Conservation (phyloP, 2,113 vertebrate genomes). For the Potamarius usumacintae region DNA sequence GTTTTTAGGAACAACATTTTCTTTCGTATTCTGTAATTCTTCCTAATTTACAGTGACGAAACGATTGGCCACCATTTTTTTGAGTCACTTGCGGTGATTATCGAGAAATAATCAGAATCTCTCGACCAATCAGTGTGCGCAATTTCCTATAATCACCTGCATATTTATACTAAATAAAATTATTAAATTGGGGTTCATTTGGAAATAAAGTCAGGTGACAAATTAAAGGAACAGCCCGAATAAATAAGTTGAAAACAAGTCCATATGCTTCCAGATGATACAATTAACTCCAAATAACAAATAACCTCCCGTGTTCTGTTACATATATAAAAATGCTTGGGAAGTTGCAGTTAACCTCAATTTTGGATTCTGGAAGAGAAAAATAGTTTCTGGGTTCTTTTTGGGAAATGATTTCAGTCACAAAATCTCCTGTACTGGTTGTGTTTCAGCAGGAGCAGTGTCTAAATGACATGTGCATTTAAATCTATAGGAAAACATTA, state of each 20-base stretch:
- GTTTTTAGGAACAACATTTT: too few relatives aligned
- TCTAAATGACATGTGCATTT: neutral
- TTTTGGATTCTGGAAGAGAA: neutral
- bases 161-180: neutral
- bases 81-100: too few relatives aligned
- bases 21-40: too few relatives aligned
- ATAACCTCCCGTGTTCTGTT: neutral
- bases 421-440: neutral
- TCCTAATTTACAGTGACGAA: too few relatives aligned
- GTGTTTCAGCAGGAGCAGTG: neutral
- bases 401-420: neutral
- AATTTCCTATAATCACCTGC: too few relatives aligned
- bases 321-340: neutral
- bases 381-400: neutral
- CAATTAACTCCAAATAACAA: neutral
- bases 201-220: neutral
- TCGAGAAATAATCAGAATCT: too few relatives aligned
- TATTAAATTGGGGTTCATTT: neutral
- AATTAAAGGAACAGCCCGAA: neutral
- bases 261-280: neutral
- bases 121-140: too few relatives aligned
- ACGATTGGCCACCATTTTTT: too few relatives aligned
- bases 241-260: neutral
- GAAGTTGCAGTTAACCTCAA: neutral
- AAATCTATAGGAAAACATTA: neutral